Conservation (phyloP, 2,888 invertebrate species). For the Busseola fusca region DNA sequence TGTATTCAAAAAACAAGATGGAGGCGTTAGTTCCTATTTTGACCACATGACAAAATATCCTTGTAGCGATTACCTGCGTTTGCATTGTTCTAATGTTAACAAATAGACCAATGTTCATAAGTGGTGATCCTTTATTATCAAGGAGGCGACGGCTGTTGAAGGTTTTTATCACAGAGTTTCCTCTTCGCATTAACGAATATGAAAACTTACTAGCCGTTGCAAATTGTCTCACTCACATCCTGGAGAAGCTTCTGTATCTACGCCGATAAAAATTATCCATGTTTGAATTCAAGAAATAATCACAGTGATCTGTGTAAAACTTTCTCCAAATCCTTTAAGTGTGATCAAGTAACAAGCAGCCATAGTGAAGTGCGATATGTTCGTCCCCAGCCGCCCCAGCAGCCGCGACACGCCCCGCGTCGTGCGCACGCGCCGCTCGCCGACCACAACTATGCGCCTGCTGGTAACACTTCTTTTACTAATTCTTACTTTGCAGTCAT, state of each 20-base stretch:
- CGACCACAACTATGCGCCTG: slow-evolving; percentile 20
- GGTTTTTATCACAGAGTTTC: neutral
- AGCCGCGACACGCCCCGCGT: slow-evolving; percentile 51
- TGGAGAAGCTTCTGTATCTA: neutral
- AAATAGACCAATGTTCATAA: neutral
- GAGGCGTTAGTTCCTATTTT: neutral
- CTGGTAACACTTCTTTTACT: slow-evolving; percentile 5
- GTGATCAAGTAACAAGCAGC: too few species aligned
- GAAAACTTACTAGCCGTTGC: neutral
- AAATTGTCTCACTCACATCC: neutral
- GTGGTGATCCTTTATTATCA: neutral
- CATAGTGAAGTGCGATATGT: neutral
- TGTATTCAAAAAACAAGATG: neutral
- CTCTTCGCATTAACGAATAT: neutral
- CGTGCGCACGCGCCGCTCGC: slow-evolving; percentile 28
- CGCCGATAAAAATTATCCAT: neutral
- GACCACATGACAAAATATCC: neutral
- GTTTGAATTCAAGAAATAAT: neutral
- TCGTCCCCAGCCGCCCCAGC: slow-evolving; percentile 21
- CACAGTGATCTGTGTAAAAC: neutral
- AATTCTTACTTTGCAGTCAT: neutral
- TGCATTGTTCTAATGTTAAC: neutral
- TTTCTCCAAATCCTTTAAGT: neutral
- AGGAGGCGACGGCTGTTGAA: neutral
- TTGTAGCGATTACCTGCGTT: neutral